Percentiles rank a stretch among this genome's conserved stretches.
These are phyloP conservation scores for Lamellibrachia columna DNA, from an alignment of 2,888 invertebrate genomes.

Conservation along the genomic window DNA sequence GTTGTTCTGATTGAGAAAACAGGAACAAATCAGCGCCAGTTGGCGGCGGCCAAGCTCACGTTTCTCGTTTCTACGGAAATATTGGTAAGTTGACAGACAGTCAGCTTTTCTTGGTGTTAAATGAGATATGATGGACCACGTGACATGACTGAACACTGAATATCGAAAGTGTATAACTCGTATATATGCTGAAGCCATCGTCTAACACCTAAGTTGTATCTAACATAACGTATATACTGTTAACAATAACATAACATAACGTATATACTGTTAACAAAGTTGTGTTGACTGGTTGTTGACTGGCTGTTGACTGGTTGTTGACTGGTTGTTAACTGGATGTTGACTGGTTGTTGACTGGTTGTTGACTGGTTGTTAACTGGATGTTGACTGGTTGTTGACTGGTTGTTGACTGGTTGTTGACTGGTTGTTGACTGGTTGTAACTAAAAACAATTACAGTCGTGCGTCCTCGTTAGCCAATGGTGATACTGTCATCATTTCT, in stretches of 20 bases:
- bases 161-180: neutral
- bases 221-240: too few relatives aligned
- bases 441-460: too few relatives aligned
- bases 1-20: neutral
- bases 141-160: neutral
- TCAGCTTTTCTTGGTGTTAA: neutral
- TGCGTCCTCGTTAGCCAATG: too few relatives aligned
- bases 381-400: neutral
- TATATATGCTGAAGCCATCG: neutral
- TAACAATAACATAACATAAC: too few relatives aligned
- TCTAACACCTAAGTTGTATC: too few relatives aligned
- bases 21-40: neutral
- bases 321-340: neutral
- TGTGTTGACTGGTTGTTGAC: neutral
- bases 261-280: too few relatives aligned
- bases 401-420: neutral
- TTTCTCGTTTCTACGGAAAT: constrained; percentile 25
- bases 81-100: constrained; percentile 30
- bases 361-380: neutral
- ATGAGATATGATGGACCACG: neutral
- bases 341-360: neutral
- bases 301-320: neutral
- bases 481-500: too few relatives aligned
- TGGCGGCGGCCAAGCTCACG: constrained; percentile 32
- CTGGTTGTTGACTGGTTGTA: neutral